Conservation (phyloP, 37 sponge, comb jelly and placozoan genomes). For the Agelas oroides region DNA sequence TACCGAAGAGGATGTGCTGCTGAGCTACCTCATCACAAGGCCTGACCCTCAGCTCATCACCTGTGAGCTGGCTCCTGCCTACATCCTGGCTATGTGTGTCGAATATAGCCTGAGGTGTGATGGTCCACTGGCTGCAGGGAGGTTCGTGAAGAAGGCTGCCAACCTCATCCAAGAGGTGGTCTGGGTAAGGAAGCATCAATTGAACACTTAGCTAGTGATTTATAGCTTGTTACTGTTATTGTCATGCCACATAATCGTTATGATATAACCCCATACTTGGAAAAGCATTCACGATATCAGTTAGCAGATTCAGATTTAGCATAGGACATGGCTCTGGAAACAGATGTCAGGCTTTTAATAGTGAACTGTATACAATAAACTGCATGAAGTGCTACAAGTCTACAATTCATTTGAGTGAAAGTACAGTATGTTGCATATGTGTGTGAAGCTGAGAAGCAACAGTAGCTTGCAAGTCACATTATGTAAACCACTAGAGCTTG, state of each 20-base stretch:
- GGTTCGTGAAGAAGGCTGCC: constrained; percentile 47
- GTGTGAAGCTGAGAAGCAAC: too few relatives aligned
- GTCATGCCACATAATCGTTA: too few relatives aligned
- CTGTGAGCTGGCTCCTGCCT: constrained; percentile 66
- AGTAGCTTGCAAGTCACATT: too few relatives aligned
- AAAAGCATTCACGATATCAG: too few relatives aligned
- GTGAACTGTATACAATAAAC: too few relatives aligned
- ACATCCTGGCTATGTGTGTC: constrained; percentile 62
- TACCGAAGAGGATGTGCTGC: constrained; percentile 41
- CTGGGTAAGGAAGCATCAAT: constrained; percentile 57
- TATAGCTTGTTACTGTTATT: too few relatives aligned
- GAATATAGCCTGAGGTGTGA: constrained; percentile 47
- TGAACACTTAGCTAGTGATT: neutral
- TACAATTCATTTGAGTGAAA: too few relatives aligned
- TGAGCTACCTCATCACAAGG: constrained; percentile 7
- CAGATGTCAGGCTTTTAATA: too few relatives aligned
- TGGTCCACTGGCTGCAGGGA: constrained; percentile 9
- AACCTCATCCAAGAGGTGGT: constrained; percentile 55
- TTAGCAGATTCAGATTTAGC: neutral
- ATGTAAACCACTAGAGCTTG: too few relatives aligned
- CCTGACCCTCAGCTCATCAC: neutral
- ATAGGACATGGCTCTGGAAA: neutral
- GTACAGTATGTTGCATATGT: too few relatives aligned
- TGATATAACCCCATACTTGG: too few relatives aligned
- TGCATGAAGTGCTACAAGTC: too few relatives aligned